Evolutionary conservation across 2,113 vertebrate species (phyloP).

Genomic region (Malurus elegans): DNA sequence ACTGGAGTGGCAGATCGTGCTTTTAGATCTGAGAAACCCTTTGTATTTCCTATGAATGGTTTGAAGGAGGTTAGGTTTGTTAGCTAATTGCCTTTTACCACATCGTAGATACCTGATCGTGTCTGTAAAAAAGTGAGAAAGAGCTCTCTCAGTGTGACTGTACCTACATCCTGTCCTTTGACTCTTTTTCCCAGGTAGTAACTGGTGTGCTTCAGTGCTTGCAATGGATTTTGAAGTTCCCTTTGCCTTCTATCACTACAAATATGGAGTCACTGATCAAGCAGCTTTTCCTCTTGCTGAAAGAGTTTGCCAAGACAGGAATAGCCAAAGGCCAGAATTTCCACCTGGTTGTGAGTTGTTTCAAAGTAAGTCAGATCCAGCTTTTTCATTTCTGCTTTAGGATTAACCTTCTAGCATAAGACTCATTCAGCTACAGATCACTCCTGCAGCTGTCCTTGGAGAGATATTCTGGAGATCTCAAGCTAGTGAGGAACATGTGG

Average conservation of each 20-base stretch:
- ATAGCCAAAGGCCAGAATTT: conserved; percentile 92
- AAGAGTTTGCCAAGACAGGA: conserved; percentile 91
- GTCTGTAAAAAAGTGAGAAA: neutral
- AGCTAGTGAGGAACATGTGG: neutral
- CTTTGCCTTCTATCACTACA: conserved; percentile 80
- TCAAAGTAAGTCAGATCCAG: conserved; percentile 82
- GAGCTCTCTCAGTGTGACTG: neutral
- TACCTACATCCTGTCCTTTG: neutral
- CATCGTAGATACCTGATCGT: neutral
- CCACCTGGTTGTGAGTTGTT: conserved; percentile 91
- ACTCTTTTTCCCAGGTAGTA: conserved; percentile 80
- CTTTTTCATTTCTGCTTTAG: neutral
- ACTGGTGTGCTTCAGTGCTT: conserved; percentile 88
- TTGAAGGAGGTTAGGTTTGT: neutral
- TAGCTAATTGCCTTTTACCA: neutral
- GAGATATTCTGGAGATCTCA: neutral
- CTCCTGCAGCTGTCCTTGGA: neutral
- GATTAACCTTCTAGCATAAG: neutral
- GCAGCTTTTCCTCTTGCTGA: conserved; percentile 91
- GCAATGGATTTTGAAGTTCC: conserved; percentile 88
- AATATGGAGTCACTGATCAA: conserved; percentile 78
- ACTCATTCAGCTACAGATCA: neutral
- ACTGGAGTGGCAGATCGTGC: neutral
- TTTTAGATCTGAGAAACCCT: neutral
- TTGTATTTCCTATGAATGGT: neutral